phyloP scores from a whole-genome alignment of 35 echinoderm and acorn worm genomes.

The Strongylocentrotus purpuratus region DNA sequence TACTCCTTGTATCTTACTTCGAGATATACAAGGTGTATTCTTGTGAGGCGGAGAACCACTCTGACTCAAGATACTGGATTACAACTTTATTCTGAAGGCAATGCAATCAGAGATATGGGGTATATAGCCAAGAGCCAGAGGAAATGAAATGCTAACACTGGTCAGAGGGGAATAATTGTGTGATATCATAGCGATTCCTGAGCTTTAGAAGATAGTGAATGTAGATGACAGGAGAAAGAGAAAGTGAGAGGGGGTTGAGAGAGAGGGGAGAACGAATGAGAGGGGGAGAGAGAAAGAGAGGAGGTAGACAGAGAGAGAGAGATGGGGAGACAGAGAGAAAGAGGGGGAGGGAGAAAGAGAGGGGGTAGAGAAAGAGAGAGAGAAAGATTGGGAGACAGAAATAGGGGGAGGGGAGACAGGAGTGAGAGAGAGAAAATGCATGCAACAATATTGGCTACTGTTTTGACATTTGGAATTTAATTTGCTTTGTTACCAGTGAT shows the following conservation, averaged over 20 bases:
- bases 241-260: too few species aligned
- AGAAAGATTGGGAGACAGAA: too few species aligned
- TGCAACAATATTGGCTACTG: too few species aligned
- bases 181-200: background rate
- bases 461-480: too few species aligned
- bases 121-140: background rate
- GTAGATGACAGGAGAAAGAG: background rate
- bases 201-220: background rate
- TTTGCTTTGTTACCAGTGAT: too few species aligned
- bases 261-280: background rate
- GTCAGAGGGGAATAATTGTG: background rate
- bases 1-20: background rate
- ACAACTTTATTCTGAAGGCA: background rate
- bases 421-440: too few species aligned
- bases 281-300: background rate
- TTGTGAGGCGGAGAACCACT: background rate
- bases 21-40: background rate
- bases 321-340: too few species aligned
- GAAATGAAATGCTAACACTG: background rate
- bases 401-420: too few species aligned
- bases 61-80: background rate
- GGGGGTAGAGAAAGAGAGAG: background rate
- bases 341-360: too few species aligned
- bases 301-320: too few species aligned
- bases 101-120: background rate